Percentiles rank a stretch among this genome's conserved stretches.
Conservation (phyloP, 2,888 invertebrate genomes). For the Cylloceria caligata region DNA sequence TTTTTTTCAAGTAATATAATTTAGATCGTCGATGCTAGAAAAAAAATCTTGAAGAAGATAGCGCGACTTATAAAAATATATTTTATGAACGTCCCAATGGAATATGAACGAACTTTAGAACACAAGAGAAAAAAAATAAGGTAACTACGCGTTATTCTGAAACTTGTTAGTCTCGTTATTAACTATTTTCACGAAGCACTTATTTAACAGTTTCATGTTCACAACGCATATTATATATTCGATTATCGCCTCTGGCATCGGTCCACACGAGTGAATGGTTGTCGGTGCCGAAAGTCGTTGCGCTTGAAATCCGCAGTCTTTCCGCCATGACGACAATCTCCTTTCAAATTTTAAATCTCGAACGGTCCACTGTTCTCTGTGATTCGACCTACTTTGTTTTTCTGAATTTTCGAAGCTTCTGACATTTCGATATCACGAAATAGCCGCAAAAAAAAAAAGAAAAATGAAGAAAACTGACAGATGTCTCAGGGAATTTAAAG, state of each 20-base stretch:
- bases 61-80: background rate
- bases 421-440: slow-evolving; percentile 4
- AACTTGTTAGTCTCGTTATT: background rate
- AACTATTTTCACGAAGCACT: background rate
- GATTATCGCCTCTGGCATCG: slow-evolving; percentile 19
- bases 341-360: slow-evolving; percentile 20
- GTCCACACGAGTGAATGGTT: slow-evolving; percentile 20
- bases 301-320: background rate
- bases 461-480: background rate
- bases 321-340: background rate
- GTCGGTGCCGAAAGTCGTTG: slow-evolving; percentile 19
- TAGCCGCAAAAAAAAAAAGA: background rate
- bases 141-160: background rate
- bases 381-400: slow-evolving; percentile 4
- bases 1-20: no score
- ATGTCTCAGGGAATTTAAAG: background rate
- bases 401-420: background rate
- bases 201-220: background rate
- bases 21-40: no score
- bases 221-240: background rate
- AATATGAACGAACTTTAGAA: background rate
- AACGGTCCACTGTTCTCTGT: background rate
- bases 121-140: background rate
- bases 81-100: background rate
- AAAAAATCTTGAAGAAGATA: background rate